A percentile compares a stretch with the other conserved stretches of the same genome.
These are phyloP conservation scores for Natrix natrix DNA, from an alignment of 2,797 vertebrate genomes.

Conservation along the genomic window DNA sequence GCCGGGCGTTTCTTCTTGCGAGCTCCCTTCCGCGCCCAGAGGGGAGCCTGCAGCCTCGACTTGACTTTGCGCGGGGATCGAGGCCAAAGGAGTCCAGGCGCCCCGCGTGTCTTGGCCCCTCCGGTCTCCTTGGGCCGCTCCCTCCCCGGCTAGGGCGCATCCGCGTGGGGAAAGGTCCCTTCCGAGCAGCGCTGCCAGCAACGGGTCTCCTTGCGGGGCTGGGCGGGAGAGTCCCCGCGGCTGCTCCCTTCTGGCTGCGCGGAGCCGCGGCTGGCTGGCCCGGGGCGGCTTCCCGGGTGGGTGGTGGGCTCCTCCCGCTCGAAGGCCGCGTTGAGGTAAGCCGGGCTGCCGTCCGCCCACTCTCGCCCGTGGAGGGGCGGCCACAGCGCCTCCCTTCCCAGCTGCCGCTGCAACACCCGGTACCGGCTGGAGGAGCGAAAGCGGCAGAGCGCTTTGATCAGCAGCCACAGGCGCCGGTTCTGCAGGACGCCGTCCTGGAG, in stretches of 20 bases:
- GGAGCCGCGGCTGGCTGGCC: accelerated
- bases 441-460: constrained; percentile 57
- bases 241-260: not conserved
- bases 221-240: accelerated
- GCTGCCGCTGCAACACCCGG: constrained; percentile 56
- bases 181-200: not conserved
- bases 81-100: not conserved
- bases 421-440: constrained; percentile 64
- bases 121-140: no score
- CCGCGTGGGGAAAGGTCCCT: not conserved
- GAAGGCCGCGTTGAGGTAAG: constrained; percentile 50
- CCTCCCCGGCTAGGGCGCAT: not conserved
- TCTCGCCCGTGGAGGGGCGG: constrained; percentile 57
- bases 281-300: not conserved
- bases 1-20: not conserved
- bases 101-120: not conserved
- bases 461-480: constrained; percentile 67
- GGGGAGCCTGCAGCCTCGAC: no score
- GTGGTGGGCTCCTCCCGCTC: not conserved
- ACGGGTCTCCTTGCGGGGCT: not conserved
- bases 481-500: constrained; percentile 66
- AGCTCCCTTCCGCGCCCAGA: not conserved
- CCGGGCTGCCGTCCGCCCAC: constrained; percentile 40
- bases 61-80: not conserved
- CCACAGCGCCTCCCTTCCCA: constrained; percentile 62